Evolutionary conservation across 1,140 invertebrate genomes (phyloP).

Genomic region (Anagrus nilaparvatae): DNA sequence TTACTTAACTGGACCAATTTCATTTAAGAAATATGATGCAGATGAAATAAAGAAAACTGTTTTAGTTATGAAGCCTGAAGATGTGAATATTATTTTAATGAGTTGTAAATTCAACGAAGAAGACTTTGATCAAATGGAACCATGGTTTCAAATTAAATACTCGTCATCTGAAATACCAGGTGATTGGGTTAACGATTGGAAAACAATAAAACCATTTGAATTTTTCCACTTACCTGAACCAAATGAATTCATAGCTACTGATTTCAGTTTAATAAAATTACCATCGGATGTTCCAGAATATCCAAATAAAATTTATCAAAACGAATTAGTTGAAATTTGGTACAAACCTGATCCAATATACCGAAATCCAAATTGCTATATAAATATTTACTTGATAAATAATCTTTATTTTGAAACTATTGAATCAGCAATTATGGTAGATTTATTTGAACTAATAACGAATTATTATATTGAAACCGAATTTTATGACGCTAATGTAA

Average conservation of each 20-base stretch:
- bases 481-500: constrained; percentile 65
- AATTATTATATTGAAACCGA: constrained; percentile 55
- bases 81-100: constrained; percentile 64
- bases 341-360: constrained; percentile 79
- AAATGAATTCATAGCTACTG: constrained; percentile 72
- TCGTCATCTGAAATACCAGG: constrained; percentile 46
- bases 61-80: constrained; percentile 53
- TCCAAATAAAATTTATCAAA: constrained; percentile 53
- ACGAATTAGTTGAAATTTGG: constrained; percentile 63
- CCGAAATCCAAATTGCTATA: constrained; percentile 63
- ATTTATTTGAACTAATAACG: constrained; percentile 50
- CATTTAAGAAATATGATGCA: constrained; percentile 72
- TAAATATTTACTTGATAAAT: constrained; percentile 63
- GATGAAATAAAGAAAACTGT: constrained; percentile 56
- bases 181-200: constrained; percentile 49
- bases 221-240: constrained; percentile 63
- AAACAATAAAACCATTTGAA: constrained; percentile 40
- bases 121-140: constrained; percentile 51
- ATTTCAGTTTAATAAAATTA: constrained; percentile 58
- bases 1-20: constrained; percentile 61
- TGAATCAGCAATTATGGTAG: constrained; percentile 39
- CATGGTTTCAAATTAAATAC: constrained; percentile 62
- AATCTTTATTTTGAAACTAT: constrained; percentile 20
- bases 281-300: constrained; percentile 33
- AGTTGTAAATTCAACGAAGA: constrained; percentile 46